Percentiles rank a stretch among this genome's conserved stretches.
Conservation (phyloP, 2,888 invertebrate species). For the Drosophila acutilabella region DNA sequence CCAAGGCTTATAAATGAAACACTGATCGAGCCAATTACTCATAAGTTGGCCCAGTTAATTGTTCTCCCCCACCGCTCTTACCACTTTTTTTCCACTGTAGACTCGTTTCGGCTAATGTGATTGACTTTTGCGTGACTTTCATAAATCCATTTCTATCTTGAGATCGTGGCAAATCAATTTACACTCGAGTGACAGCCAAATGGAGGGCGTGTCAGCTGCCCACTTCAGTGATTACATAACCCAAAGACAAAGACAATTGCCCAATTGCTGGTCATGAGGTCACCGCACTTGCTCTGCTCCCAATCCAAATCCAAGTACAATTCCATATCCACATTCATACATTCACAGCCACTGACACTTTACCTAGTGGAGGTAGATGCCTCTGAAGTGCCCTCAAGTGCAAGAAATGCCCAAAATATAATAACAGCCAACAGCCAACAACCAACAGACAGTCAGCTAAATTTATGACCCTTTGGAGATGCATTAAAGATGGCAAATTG, state of each 20-base stretch:
- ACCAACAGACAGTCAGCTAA: constrained; percentile 14
- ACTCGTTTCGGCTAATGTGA: constrained; percentile 44
- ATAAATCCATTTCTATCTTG: constrained; percentile 74
- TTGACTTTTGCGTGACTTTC: constrained; percentile 73
- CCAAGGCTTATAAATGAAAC: constrained; percentile 57
- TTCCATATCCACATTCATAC: no score
- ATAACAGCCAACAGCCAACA: constrained; percentile 32
- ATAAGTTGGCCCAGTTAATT: constrained; percentile 42
- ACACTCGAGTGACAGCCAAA: constrained; percentile 57
- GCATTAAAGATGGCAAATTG: constrained; percentile 75
- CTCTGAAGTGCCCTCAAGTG: constrained; percentile 76
- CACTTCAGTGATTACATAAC: constrained; percentile 49
- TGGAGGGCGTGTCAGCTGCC: constrained; percentile 65
- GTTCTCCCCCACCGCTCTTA: background rate
- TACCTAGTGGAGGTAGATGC: background rate
- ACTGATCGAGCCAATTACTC: constrained; percentile 50
- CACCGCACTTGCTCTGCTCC: constrained; percentile 47
- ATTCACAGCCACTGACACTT: no score
- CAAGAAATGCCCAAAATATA: constrained; percentile 46
- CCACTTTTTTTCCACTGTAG: background rate
- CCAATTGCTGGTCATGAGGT: constrained; percentile 31
- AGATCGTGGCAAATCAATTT: constrained; percentile 75
- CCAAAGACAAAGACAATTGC: constrained; percentile 36
- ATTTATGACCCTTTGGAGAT: constrained; percentile 76
- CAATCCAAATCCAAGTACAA: constrained; percentile 14